These are phyloP conservation scores for Trididemnum nubilum DNA, from an alignment of 23 tunicate species.

Conservation along the genomic window DNA sequence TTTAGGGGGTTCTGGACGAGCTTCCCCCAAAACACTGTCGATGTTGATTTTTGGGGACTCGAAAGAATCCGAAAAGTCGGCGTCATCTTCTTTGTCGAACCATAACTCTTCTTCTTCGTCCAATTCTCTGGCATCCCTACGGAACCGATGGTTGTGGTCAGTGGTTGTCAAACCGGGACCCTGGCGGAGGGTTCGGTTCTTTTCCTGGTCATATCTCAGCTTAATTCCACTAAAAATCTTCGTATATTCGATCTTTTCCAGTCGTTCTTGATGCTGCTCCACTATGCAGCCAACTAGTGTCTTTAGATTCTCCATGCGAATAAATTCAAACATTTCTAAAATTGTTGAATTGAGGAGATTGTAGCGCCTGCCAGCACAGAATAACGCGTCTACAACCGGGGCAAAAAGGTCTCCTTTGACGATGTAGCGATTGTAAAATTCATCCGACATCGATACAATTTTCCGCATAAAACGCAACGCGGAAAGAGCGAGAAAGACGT, in stretches of 20 bases:
- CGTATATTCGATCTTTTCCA: slow-evolving; percentile 67
- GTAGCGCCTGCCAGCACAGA: slow-evolving; percentile 70
- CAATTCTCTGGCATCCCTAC: slow-evolving; percentile 73
- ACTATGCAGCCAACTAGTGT: slow-evolving; percentile 53
- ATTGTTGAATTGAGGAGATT: slow-evolving; percentile 91
- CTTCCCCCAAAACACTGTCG: slow-evolving; percentile 73
- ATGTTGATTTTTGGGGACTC: slow-evolving; percentile 83
- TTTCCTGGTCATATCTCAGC: slow-evolving; percentile 77
- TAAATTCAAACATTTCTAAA: slow-evolving; percentile 82
- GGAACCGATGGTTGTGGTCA: slow-evolving; percentile 48
- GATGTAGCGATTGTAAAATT: slow-evolving; percentile 83
- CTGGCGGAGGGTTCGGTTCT: slow-evolving; percentile 35
- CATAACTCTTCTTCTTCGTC: slow-evolving; percentile 94
- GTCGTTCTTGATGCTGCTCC: slow-evolving; percentile 57
- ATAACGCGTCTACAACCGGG: slow-evolving; percentile 87
- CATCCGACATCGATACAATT: slow-evolving; percentile 77
- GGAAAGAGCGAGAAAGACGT: slow-evolving; percentile 76
- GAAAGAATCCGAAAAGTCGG: slow-evolving; percentile 36
- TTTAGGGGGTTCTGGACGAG: not conserved
- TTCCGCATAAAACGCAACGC: slow-evolving; percentile 83
- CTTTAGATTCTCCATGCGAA: slow-evolving; percentile 74
- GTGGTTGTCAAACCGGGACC: slow-evolving; percentile 4
- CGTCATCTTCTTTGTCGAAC: slow-evolving; percentile 92
- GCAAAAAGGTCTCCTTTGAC: slow-evolving; percentile 83
- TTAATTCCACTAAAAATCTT: slow-evolving; percentile 78